Base-by-base conservation (phyloP, 2,113 vertebrate genomes). In the Zingel zingel region DNA sequence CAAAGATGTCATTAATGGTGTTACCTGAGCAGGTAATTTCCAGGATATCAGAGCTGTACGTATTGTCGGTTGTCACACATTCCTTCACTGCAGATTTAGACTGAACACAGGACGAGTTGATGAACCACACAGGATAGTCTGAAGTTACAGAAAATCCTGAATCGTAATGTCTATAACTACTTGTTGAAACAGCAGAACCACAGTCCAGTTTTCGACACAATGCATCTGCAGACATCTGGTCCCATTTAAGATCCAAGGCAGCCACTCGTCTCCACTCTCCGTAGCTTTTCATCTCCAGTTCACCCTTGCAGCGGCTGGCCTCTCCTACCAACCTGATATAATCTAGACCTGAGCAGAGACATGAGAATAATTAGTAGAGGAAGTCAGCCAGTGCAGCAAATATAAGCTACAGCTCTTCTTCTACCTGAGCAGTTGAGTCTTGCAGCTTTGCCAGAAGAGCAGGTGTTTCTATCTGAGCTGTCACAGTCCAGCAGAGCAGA, bases 81-180 rank as follows among this genome's bases (percentile, higher is more conserved):
- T 72, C n/a, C 36, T 27, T 19, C 6, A 72, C 3, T 1, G 15
- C 12, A 0, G 5, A 3, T 7, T 12, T 3, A 13, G n/a, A 45
- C 10, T 21, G 15, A 19, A 45, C 1, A 18, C 69, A 72, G 10
- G n/a, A 5, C 0, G n/a, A 43, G 36, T 47, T 30, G 5, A 72
- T 21, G 16, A 3, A 21, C 69, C 54, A 47, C 39, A 14, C 23
- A 30, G 54, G 9, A 10, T 2, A 2, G 8, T 0, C 9, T 43
- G 39, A 43, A 43, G 0, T 2, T 43, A 0, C 2, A 39, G 0
- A 0, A 39, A 39, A 0, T 39, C 0, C 11, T 43, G 0, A 0
- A 43, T 0, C 0, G 39, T 43, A 11, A 43, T n/a, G n/a, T n/a
- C n/a, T n/a, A n/a, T 3, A 2, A 21, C 19, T 12, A 43, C 39